Base-by-base conservation (phyloP, 1,140 invertebrate species). In the Diabrotica undecimpunctata region DNA sequence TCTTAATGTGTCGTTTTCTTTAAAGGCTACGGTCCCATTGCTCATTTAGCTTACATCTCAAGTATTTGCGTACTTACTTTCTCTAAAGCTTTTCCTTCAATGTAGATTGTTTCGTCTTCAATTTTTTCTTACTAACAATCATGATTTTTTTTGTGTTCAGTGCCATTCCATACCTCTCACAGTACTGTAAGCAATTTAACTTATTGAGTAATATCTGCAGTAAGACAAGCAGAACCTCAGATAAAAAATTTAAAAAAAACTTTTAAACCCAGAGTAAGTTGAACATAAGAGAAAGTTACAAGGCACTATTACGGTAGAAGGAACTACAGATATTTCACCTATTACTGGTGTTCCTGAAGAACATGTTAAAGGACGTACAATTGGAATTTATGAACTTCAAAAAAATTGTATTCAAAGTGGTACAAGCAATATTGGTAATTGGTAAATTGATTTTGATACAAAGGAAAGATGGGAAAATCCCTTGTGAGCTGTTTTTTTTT, bases 391-490 rank as follows among this genome's bases (percentile, higher is more conserved):
- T 80, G 85, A 89, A 59, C 95, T 95, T 14, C 80, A 95, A 0
- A 97, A 97, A 78, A 98, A 95, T 84, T 88, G 96, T 0, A 99
- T 98, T 94, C 97, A 99, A 81, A 98, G 95, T 70, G 97, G 96
- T 25, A 97, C 95, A 7, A 88, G 90, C 75, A 97, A 97, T 74
- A 88, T 89, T 12, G 80, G 89, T 14, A 83, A 84, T 66, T 99
- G 97, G 97, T 88, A 90, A 78, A 94, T 99, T 79, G 93, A 98
- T 72, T 98, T 99, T 83, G 97, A 99, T 72, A 95, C 88, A 12
- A 86, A 93, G 68, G 91, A 98, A 80, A 85, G 98, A 72, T 99
- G 98, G 97, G 97, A 99, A 80, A 99, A 99, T 82, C 95, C 94
- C 2, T 83, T 98, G 0, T 99, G 92, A 97, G 97, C 52, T 99